Evolutionary conservation across 1,140 invertebrate genomes (phyloP).

Genomic region (Apis cerana): DNA sequence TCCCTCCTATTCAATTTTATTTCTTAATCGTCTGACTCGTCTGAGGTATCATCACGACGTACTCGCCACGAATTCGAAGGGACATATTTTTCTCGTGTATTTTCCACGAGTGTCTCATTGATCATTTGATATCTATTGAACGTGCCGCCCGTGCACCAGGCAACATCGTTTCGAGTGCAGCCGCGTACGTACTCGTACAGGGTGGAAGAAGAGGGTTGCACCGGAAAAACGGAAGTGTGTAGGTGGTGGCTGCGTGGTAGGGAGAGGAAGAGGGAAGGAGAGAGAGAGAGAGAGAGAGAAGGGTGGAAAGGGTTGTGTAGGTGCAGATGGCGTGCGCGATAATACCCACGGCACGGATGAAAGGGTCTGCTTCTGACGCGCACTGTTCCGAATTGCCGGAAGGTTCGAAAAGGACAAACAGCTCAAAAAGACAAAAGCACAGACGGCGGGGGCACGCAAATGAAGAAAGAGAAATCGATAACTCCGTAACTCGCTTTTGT

Average conservation of each 20-base stretch:
- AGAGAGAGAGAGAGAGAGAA: no score
- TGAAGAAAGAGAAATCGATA: constrained; percentile 48
- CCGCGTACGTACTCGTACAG: not conserved
- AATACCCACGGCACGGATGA: constrained; percentile 52
- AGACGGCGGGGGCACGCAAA: constrained; percentile 38
- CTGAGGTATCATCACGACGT: not conserved
- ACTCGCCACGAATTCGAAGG: not conserved
- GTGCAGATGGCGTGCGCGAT: constrained; percentile 53
- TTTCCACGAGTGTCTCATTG: constrained; percentile 38
- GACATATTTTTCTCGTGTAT: constrained; percentile 36
- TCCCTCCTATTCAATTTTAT: no score
- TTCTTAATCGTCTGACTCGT: not conserved
- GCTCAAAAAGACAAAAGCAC: constrained; percentile 43
- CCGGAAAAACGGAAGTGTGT: constrained; percentile 35
- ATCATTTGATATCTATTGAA: constrained; percentile 52
- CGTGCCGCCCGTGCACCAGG: constrained; percentile 34
- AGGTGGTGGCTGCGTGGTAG: constrained; percentile 2
- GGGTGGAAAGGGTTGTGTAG: constrained; percentile 46
- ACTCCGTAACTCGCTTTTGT: constrained; percentile 31
- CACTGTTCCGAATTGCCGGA: constrained; percentile 53
- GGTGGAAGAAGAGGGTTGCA: constrained; percentile 4
- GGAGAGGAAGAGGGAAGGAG: no score
- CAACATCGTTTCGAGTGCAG: constrained; percentile 42
- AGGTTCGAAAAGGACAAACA: constrained; percentile 54
- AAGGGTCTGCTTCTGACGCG: constrained; percentile 56